Evolutionary conservation across 2,888 invertebrate genomes (phyloP).

Genomic region (Idaea straminata): DNA sequence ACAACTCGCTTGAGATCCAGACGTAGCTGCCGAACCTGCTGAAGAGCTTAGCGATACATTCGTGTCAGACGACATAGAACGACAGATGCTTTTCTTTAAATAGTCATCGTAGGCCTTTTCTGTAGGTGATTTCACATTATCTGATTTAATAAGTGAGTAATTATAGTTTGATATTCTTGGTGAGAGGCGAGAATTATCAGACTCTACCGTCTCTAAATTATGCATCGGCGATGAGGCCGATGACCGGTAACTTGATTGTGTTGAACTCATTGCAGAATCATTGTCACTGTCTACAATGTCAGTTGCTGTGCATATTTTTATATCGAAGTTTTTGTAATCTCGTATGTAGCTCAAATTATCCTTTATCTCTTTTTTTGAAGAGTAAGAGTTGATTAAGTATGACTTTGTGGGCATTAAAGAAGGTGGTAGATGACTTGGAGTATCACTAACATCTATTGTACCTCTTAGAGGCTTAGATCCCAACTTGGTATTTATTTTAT

Average conservation of each 20-base stretch:
- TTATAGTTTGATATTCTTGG: constrained; percentile 66
- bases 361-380: constrained; percentile 54
- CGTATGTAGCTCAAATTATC: constrained; percentile 51
- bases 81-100: constrained; percentile 80
- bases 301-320: constrained; percentile 70
- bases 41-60: constrained; percentile 86
- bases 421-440: constrained; percentile 39
- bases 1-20: constrained; percentile 86
- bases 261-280: constrained; percentile 93
- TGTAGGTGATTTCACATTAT: constrained; percentile 54
- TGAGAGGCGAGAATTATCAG: constrained; percentile 76
- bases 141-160: constrained; percentile 69
- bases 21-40: constrained; percentile 85
- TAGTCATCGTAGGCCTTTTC: constrained; percentile 65
- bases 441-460: constrained; percentile 50
- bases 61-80: constrained; percentile 86
- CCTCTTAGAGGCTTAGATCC: constrained; percentile 46
- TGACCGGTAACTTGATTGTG: constrained; percentile 88
- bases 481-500: constrained; percentile 49
- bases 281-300: constrained; percentile 88
- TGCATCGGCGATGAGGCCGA: constrained; percentile 88
- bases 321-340: constrained; percentile 68
- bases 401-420: constrained; percentile 41
- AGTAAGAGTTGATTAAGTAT: constrained; percentile 34
- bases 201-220: constrained; percentile 80